phyloP scores from a whole-genome alignment of 1,140 invertebrate species.

The Brachionus koreanus region DNA sequence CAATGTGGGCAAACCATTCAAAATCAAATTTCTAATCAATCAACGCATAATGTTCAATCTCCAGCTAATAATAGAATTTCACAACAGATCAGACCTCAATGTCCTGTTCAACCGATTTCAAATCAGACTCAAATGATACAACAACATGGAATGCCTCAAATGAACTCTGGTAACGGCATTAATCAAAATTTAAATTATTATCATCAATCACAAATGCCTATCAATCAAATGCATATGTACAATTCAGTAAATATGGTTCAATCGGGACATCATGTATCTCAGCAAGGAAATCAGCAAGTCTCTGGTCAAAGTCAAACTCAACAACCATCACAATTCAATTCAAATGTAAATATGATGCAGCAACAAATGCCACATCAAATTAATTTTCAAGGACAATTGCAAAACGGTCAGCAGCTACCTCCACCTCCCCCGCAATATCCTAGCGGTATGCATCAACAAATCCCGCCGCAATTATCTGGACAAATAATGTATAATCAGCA shows the following conservation, averaged over 20 bases:
- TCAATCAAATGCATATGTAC: conserved; percentile 13
- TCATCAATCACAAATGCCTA: conserved; percentile 1
- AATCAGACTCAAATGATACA: background rate
- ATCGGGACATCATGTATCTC: background rate
- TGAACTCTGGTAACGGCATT: background rate
- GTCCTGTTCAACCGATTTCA: background rate
- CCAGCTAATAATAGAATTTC: background rate
- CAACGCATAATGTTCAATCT: background rate
- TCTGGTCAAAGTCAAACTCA: background rate
- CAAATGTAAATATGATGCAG: background rate
- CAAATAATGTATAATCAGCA: conserved; percentile 1
- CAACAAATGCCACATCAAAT: background rate
- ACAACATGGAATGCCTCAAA: background rate
- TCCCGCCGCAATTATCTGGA: background rate
- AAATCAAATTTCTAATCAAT: background rate
- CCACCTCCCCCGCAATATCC: background rate
- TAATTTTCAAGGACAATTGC: background rate
- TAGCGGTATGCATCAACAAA: background rate
- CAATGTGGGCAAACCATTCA: background rate
- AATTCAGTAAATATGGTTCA: background rate
- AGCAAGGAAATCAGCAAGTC: background rate
- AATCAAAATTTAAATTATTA: background rate
- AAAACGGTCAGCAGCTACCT: background rate
- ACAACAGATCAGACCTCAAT: conserved; percentile 4
- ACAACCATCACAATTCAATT: background rate